phyloP scores from a whole-genome alignment of 1,140 invertebrate species.

The Zaprionus davidi region DNA sequence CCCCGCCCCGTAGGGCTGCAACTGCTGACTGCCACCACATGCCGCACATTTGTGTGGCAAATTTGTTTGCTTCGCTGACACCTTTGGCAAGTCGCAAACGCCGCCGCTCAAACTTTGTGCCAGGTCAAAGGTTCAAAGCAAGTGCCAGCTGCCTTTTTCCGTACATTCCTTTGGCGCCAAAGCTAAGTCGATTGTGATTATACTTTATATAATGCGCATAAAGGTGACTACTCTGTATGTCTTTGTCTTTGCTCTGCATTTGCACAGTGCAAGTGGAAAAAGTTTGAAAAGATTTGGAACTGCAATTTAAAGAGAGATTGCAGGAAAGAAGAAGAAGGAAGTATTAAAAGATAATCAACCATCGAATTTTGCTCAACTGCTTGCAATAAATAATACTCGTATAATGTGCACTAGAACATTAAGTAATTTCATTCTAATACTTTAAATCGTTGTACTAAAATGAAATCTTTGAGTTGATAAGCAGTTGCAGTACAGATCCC shows the following conservation, averaged over 20 bases:
- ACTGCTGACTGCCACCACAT: conserved; percentile 4
- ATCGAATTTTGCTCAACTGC: no score
- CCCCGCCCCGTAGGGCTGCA: conserved; percentile 8
- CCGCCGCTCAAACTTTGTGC: conserved; percentile 46
- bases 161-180: neutral
- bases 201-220: neutral
- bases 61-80: conserved; percentile 76
- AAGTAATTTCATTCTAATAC: no score
- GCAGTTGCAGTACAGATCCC: no score
- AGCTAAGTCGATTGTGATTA: neutral
- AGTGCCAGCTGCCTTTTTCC: conserved; percentile 2
- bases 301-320: no score
- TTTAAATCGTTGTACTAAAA: no score
- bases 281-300: no score
- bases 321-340: neutral
- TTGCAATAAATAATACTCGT: no score
- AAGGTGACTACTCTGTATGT: neutral
- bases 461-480: no score
- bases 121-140: conserved; percentile 57
- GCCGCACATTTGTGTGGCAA: conserved; percentile 45
- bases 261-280: neutral
- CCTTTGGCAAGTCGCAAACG: conserved; percentile 52
- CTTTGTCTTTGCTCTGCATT: neutral
- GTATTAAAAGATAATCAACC: no score
- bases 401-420: no score